These are phyloP conservation scores for Clarias macrocephalus DNA, from an alignment of 2,113 vertebrate genomes.

Conservation along the genomic window DNA sequence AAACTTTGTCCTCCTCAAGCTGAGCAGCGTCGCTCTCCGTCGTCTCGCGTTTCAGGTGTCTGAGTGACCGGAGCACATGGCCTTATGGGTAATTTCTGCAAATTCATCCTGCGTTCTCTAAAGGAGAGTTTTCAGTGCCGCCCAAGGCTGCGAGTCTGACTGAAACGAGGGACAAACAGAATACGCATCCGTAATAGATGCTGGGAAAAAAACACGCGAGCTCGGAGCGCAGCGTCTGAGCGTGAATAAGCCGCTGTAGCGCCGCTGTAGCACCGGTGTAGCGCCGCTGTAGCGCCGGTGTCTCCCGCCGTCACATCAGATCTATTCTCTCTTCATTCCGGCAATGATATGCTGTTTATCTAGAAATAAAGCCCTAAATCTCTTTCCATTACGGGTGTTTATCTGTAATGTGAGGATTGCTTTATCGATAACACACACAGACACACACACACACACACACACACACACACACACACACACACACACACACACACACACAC, in stretches of 20 bases:
- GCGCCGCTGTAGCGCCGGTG: not conserved
- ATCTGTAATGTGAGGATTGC: not conserved
- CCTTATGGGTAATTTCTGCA: constrained; percentile 65
- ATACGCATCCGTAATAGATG: constrained; percentile 59
- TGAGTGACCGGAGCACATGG: constrained; percentile 59
- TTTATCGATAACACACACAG: not conserved
- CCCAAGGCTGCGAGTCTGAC: constrained; percentile 66
- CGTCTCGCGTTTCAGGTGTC: constrained; percentile 46
- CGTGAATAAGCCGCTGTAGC: not conserved
- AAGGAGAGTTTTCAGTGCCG: constrained; percentile 58
- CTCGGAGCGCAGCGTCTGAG: not conserved
- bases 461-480: not conserved
- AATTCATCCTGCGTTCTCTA: constrained; percentile 71
- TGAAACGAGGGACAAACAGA: constrained; percentile 68
- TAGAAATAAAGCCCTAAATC: not conserved
- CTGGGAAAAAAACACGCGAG: not conserved
- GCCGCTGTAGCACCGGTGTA: not conserved
- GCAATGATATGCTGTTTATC: not conserved
- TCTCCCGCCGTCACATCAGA: not conserved
- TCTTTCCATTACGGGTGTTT: not conserved
- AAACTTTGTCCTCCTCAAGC: constrained; percentile 42
- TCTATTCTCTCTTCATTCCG: not conserved
- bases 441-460: not conserved
- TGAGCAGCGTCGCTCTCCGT: constrained; percentile 32
- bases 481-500: not conserved